Evolutionary conservation across 2,113 vertebrate species (phyloP), one percentile per base, ranked within the genome.

Genomic region (Tursiops truncatus): DNA sequence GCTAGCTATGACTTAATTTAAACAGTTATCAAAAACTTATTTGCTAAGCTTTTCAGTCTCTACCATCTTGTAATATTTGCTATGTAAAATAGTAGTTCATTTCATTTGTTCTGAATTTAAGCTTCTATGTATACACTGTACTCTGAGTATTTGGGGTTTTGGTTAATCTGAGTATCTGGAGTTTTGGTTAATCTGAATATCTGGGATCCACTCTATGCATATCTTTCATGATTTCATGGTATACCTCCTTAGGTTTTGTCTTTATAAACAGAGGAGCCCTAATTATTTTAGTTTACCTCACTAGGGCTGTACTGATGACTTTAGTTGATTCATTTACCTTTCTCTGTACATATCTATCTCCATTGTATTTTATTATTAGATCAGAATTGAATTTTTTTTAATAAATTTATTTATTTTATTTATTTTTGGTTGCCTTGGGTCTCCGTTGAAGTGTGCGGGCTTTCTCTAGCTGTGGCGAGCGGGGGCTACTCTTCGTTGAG

Each of bases 41-140:
- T 86, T 92, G 53, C 74, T 77, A 36, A 76, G 18, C 21, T 96
- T 74, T 93, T 95, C 13, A 60, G 21, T 60, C 41, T 88, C 67
- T 83, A 58, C 14, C 18, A 11, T 93, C 44, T 63, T 21, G 56
- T 87, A 82, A 90, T 1, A n/a, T 81, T 86, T 85, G 28, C 31
- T 89, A 1, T 89, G 3, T 89, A 76, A 89, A 95, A 79, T 70
- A 92, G 14, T 47, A 36, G 11, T 90, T 96, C 67, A 70, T 81
- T 81, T 81, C 87, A 44, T 96, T 82, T 83, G 41, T 96, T 70
- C 33, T 65, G 56, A 92, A 47, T 67, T 50, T 73, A 90, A 90
- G 67, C 58, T 83, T 83, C 41, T 31, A 53, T 23, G 7, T 86
- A 25, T 25, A 70, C 33, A 65, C 63, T 67, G 21, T 77, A 71